These are phyloP conservation scores for Garra rufa DNA, from an alignment of 2,113 vertebrate genomes.

Conservation along the genomic window DNA sequence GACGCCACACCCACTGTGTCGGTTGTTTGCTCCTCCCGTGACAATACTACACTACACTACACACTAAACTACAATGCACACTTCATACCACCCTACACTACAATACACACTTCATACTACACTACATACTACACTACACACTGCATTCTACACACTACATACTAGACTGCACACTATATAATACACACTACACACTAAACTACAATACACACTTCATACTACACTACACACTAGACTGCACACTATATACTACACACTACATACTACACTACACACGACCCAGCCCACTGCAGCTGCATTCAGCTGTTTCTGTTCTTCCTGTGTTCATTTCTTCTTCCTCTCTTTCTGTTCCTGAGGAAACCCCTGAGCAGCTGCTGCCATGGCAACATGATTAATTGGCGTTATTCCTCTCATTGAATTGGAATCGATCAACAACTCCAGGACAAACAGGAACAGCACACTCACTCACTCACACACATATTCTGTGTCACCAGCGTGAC, in stretches of 20 bases:
- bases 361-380: slow-evolving; percentile 26
- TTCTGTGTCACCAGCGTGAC: not conserved
- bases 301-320: not conserved
- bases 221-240: too few species aligned
- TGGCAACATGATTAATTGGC: slow-evolving; percentile 72
- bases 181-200: too few species aligned
- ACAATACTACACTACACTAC: too few species aligned
- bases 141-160: too few species aligned
- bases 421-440: slow-evolving; percentile 64
- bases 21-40: too few species aligned
- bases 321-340: not conserved
- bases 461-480: not conserved
- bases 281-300: not conserved
- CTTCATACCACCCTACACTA: too few species aligned
- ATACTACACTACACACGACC: slow-evolving; percentile 8
- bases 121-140: too few species aligned
- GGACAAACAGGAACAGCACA: slow-evolving; percentile 8
- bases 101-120: too few species aligned
- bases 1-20: too few species aligned
- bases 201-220: slow-evolving; percentile 14
- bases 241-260: not conserved
- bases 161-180: too few species aligned
- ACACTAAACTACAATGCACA: too few species aligned
- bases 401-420: slow-evolving; percentile 64
- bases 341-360: not conserved